These are phyloP conservation scores for Polia nebulosa DNA, from an alignment of 2,888 invertebrate genomes.

Conservation along the genomic window DNA sequence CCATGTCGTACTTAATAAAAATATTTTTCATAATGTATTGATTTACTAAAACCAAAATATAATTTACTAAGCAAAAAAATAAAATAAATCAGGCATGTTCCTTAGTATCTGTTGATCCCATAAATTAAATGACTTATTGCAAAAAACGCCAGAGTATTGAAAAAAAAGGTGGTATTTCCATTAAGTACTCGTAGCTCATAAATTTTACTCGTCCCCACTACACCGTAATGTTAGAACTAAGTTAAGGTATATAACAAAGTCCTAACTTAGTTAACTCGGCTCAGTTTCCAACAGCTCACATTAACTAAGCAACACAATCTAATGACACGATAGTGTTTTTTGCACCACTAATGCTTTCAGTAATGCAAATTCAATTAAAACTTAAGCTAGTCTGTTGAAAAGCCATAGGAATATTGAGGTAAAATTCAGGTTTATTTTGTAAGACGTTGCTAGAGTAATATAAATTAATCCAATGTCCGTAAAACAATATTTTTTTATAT, in stretches of 20 bases:
- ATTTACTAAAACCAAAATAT: too few relatives aligned
- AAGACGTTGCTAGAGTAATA: too few relatives aligned
- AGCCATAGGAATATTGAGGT: background rate
- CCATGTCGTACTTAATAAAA: too few relatives aligned
- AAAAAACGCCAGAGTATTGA: too few relatives aligned
- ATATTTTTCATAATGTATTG: too few relatives aligned
- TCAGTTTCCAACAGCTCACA: constrained; percentile 33
- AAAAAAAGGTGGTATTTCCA: background rate
- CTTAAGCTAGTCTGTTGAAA: constrained; percentile 10
- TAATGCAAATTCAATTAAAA: constrained; percentile 23
- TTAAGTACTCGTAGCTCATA: background rate
- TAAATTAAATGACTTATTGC: too few relatives aligned
- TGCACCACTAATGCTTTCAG: constrained; percentile 22
- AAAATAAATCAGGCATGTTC: too few relatives aligned
- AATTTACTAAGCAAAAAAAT: too few relatives aligned
- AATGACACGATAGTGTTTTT: constrained; percentile 27
- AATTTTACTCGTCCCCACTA: background rate
- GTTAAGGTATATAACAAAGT: constrained; percentile 29
- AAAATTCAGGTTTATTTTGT: too few relatives aligned
- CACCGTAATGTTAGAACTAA: constrained; percentile 20
- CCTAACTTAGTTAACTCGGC: constrained; percentile 42
- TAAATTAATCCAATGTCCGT: too few relatives aligned
- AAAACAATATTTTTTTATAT: too few relatives aligned
- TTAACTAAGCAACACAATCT: constrained; percentile 14
- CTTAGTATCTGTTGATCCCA: too few relatives aligned